phyloP scores from a whole-genome alignment of 2,888 invertebrate genomes.

The Pomacea canaliculata region DNA sequence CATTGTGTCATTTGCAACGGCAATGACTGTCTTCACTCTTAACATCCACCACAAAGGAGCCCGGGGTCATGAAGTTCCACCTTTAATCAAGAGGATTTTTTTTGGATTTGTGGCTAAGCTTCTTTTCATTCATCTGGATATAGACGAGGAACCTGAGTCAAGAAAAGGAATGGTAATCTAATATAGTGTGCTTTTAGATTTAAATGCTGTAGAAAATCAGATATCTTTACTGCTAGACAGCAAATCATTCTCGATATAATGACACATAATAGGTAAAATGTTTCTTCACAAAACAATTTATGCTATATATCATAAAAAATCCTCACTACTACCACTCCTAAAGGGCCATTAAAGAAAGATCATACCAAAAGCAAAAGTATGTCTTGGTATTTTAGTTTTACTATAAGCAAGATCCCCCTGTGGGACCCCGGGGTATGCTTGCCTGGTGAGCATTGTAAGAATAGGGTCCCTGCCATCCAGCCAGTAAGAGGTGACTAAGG shows the following conservation, averaged over 20 bases:
- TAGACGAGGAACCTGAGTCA: slow-evolving; percentile 4
- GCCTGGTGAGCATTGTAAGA: no score
- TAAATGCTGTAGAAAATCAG: not conserved
- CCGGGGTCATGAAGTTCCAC: slow-evolving; percentile 83
- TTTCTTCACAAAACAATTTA: no score
- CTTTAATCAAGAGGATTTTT: slow-evolving; percentile 79
- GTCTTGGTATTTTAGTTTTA: no score
- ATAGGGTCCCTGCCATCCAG: no score
- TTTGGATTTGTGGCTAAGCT: slow-evolving; percentile 79
- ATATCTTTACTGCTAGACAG: not conserved
- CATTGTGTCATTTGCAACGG: slow-evolving; percentile 72
- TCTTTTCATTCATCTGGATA: slow-evolving; percentile 60
- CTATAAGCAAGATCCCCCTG: no score
- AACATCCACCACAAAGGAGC: slow-evolving; percentile 81
- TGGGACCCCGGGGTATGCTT: no score
- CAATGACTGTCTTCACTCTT: slow-evolving; percentile 72
- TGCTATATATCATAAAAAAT: no score
- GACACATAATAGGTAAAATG: no score
- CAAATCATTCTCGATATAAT: not conserved
- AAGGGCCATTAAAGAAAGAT: no score
- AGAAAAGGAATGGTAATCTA: slow-evolving; percentile 17
- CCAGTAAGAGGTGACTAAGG: no score
- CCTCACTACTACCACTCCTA: no score
- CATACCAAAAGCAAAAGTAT: no score
- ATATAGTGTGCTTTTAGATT: not conserved